Conservation (phyloP, 2,113 vertebrate genomes). For the Thryonomys swinderianus region DNA sequence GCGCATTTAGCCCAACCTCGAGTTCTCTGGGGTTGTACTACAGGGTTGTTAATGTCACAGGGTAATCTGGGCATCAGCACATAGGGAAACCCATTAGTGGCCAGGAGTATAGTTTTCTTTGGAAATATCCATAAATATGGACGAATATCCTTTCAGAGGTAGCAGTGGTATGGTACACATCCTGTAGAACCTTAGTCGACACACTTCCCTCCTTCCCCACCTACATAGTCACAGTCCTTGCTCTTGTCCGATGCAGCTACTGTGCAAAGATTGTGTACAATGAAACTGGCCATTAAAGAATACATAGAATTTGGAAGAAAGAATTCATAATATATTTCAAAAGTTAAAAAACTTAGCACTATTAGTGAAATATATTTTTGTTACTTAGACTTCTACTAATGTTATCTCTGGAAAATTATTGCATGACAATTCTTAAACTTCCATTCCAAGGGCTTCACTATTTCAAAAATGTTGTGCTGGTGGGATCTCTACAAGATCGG, state of each 20-base stretch:
- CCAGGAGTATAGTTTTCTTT: neutral
- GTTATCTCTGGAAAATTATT: constrained; percentile 42
- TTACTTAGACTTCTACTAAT: constrained; percentile 20
- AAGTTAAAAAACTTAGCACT: constrained; percentile 22
- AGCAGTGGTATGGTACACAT: neutral
- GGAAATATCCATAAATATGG: neutral
- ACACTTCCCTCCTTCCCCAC: neutral
- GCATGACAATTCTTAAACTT: constrained; percentile 55
- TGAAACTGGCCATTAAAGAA: neutral
- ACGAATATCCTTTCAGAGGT: neutral
- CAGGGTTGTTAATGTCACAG: neutral
- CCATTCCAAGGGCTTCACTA: constrained; percentile 93
- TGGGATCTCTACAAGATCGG: constrained; percentile 98
- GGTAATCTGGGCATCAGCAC: neutral
- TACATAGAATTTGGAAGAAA: neutral
- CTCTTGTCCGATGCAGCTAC: neutral
- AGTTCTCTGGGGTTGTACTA: neutral
- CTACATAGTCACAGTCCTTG: neutral
- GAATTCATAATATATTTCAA: neutral
- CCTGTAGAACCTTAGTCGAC: neutral
- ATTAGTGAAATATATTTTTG: neutral
- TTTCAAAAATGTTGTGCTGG: constrained; percentile 98
- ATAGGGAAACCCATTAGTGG: neutral
- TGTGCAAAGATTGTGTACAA: neutral
- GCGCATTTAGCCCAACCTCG: neutral